Base-by-base conservation (phyloP, 2,113 vertebrate species). In the Ancistrus triradiatus region DNA sequence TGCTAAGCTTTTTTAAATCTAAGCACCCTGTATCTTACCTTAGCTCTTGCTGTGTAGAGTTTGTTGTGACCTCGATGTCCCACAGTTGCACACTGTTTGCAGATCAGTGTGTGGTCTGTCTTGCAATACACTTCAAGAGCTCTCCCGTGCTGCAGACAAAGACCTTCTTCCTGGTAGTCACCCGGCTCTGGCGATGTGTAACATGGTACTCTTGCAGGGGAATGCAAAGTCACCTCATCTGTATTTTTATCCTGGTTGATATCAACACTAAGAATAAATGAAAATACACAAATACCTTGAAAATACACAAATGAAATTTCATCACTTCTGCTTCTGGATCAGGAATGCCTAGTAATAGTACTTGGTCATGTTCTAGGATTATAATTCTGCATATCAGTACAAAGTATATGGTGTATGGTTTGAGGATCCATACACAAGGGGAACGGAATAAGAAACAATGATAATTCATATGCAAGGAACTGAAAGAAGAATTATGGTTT, bases 71-170 rank as follows among this genome's bases (percentile, higher is more conserved):
- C 61, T 43, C 7, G 24, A 14, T 63, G 61, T 15, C 43, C 11
- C 48, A 31, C 3, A 52, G 48, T 43, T 11, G 61, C 61, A 31
- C 61, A 63, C 35, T 43, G 37, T 52, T 52, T 52, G 22, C 61
- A 63, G 37, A 53, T 63, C 48, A 43, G 33, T 0, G 10, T 28
- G 7, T 52, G 17, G 27, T 63, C 61, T 2, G 61, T 43, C 15
- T 31, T 52, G 13, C 61, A 63, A 3, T 28, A 52, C 11, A 63
- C 8, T 7, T 63, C 48, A 6, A 21, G 11, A 11, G 48, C 48
- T 3, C 8, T 10, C 15, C 6, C 4, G 50, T 64, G 62, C 62
- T 64, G 24, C 14, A 27, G 10, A 6, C 61, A 63, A 37, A 63
- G n/a, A 24, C 19, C 15, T 14, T 27, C 8, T 25, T 51, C 25